Conservation (phyloP, 2,113 vertebrate species). For the Albula glossodonta region DNA sequence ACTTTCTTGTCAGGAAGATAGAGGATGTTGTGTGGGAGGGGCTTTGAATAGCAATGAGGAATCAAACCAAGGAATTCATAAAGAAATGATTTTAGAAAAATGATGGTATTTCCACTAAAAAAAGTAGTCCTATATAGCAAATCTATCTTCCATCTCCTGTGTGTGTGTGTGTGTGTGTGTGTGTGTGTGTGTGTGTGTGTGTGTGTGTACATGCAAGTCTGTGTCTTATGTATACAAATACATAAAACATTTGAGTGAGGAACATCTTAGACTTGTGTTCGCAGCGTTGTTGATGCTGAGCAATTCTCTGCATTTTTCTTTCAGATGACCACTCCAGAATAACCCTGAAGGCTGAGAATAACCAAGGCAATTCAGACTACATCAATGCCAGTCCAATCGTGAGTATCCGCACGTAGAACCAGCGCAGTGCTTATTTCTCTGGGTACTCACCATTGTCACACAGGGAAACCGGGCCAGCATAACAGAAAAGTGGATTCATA, state of each 20-base stretch:
- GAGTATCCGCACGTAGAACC: slow-evolving; percentile 62
- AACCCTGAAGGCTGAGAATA: slow-evolving; percentile 84
- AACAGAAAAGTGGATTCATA: not conserved
- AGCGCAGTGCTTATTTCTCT: not conserved
- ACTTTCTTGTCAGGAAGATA: too few relatives aligned
- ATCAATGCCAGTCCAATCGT: slow-evolving; percentile 99
- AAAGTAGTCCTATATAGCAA: too few relatives aligned
- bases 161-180: too few relatives aligned
- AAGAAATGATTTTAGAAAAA: too few relatives aligned
- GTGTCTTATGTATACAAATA: too few relatives aligned
- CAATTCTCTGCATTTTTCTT: slow-evolving; percentile 37
- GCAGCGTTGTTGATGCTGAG: not conserved
- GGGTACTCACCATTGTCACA: not conserved
- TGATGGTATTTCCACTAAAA: too few relatives aligned
- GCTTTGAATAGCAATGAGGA: too few relatives aligned
- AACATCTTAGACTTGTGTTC: too few relatives aligned
- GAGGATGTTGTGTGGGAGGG: too few relatives aligned
- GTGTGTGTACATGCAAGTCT: not conserved
- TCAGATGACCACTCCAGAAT: slow-evolving; percentile 95
- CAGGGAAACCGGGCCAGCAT: not conserved
- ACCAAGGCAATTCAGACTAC: slow-evolving; percentile 88
- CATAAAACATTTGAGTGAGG: too few relatives aligned
- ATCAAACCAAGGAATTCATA: too few relatives aligned
- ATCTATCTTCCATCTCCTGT: not conserved
- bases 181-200: not conserved